Conservation (phyloP, 2,113 vertebrate species). For the Phrynocephalus versicolor region DNA sequence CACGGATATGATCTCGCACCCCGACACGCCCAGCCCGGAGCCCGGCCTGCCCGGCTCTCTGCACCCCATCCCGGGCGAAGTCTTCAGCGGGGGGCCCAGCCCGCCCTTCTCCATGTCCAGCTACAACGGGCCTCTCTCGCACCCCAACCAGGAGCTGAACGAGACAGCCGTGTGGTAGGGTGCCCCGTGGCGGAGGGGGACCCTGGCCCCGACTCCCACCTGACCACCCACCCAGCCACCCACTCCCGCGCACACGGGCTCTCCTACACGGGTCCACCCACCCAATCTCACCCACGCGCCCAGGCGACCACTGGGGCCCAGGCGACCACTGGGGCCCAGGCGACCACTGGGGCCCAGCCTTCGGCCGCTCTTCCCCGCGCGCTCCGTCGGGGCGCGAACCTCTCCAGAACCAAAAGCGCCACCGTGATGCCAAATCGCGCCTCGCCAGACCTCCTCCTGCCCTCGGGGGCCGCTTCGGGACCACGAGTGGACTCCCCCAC, state of each 20-base stretch:
- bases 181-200: conserved; percentile 30
- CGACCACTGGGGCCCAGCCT: accelerated
- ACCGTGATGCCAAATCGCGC: conserved; percentile 28
- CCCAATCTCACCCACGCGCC: too few relatives aligned
- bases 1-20: conserved; percentile 97
- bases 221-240: too few relatives aligned
- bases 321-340: too few relatives aligned
- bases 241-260: too few relatives aligned
- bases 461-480: neutral
- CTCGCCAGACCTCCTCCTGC: neutral
- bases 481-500: neutral
- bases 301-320: too few relatives aligned
- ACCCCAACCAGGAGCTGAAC: conserved; percentile 93
- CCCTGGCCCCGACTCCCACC: too few relatives aligned
- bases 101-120: conserved; percentile 93
- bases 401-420: neutral
- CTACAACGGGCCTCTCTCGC: conserved; percentile 91
- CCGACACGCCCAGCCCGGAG: conserved; percentile 95
- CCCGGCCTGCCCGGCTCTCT: conserved; percentile 88
- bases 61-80: conserved; percentile 90
- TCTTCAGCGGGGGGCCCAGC: conserved; percentile 92
- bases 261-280: too few relatives aligned
- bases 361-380: neutral
- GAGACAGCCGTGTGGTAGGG: conserved; percentile 92
- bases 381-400: neutral